Conservation (phyloP, 1,140 invertebrate genomes). For the Ruditapes philippinarum region DNA sequence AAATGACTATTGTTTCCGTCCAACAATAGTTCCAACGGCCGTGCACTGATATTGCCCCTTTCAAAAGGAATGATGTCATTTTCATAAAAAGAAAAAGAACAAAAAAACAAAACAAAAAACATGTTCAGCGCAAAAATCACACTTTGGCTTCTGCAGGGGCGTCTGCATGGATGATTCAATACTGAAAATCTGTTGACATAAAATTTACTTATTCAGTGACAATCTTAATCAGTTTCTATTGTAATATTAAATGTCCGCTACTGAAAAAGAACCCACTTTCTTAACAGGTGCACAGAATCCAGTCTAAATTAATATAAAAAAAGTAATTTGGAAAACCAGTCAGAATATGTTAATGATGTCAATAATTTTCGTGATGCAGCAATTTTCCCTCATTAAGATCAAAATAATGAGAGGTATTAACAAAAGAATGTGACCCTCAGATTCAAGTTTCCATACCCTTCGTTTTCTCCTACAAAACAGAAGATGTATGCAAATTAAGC, state of each 20-base stretch:
- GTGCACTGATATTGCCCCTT: too few species aligned
- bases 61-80: too few species aligned
- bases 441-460: conserved; percentile 54
- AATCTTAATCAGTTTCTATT: neutral
- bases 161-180: too few species aligned
- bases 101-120: too few species aligned
- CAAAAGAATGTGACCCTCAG: conserved; percentile 52
- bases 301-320: conserved; percentile 22
- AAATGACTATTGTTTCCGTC: neutral
- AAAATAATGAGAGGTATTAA: conserved; percentile 57
- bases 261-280: neutral
- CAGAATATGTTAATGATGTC: conserved; percentile 62
- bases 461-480: conserved; percentile 7
- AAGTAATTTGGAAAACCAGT: conserved; percentile 43
- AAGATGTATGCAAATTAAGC: conserved; percentile 57
- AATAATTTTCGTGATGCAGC: conserved; percentile 61
- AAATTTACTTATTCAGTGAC: neutral
- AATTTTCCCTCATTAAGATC: conserved; percentile 60
- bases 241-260: neutral
- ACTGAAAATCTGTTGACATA: neutral
- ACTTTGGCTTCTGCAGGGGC: too few species aligned
- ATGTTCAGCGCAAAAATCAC: too few species aligned
- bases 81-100: too few species aligned
- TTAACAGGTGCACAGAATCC: conserved; percentile 21
- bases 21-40: neutral